Evolutionary conservation across 2,113 vertebrate genomes (phyloP).

Genomic region (Dipodomys stephensi): DNA sequence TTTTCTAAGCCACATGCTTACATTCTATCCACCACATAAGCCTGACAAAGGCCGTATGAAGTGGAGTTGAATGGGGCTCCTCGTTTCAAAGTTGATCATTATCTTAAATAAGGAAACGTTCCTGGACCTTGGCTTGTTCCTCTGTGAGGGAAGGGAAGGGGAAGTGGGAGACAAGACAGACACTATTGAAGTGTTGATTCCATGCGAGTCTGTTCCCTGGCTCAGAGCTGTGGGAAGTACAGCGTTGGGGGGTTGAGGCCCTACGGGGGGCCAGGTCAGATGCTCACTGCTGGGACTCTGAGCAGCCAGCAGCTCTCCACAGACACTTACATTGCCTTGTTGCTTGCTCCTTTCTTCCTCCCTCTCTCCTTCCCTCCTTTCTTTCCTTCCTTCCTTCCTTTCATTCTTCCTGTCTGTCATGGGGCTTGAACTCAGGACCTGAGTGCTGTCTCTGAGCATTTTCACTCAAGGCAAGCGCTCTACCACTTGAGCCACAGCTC

Average conservation of each 20-base stretch:
- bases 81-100: not conserved
- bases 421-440: too few relatives aligned
- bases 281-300: not conserved
- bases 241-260: not conserved
- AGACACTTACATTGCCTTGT: too few relatives aligned
- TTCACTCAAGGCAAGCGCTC: too few relatives aligned
- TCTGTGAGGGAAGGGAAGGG: not conserved
- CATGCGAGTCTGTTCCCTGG: not conserved
- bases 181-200: too few relatives aligned
- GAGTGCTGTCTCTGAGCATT: too few relatives aligned
- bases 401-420: too few relatives aligned
- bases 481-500: too few relatives aligned
- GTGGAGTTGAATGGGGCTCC: not conserved
- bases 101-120: not conserved
- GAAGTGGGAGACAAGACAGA: too few relatives aligned
- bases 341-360: too few relatives aligned
- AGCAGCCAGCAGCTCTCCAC: not conserved
- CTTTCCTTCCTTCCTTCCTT: too few relatives aligned
- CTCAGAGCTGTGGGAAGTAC: accelerated
- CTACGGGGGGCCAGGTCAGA: not conserved
- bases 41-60: not conserved
- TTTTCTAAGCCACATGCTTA: not conserved
- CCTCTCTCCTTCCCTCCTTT: too few relatives aligned
- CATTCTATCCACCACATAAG: not conserved
- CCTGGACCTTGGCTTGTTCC: not conserved